phyloP scores from a whole-genome alignment of 2,888 invertebrate genomes.

The Morpho deidamia region DNA sequence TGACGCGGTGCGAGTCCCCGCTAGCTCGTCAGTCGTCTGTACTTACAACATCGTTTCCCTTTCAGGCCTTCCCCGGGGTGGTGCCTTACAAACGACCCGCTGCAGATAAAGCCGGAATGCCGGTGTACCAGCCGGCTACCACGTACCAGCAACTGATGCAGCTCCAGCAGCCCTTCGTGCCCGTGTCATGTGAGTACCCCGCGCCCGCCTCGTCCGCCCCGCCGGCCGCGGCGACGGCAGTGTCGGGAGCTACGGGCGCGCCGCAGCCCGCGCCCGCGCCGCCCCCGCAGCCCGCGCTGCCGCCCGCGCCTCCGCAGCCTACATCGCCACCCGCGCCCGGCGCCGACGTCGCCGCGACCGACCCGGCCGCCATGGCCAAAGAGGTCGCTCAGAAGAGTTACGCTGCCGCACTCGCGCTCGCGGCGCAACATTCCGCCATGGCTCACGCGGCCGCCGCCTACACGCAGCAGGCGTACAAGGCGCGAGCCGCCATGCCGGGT shows the following conservation, averaged over 20 bases:
- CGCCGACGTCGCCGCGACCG: conserved; percentile 47
- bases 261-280: conserved; percentile 40
- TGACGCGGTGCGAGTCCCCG: conserved; percentile 5
- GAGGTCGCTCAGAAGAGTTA: conserved; percentile 91
- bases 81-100: conserved; percentile 97
- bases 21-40: conserved; percentile 5
- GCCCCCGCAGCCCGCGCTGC: conserved; percentile 37
- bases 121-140: conserved; percentile 95
- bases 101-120: conserved; percentile 97
- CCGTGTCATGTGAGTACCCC: conserved; percentile 99
- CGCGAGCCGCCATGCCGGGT: conserved; percentile 78
- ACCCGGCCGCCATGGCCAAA: conserved; percentile 85
- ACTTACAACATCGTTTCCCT: conserved; percentile 23
- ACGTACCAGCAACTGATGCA: conserved; percentile 97
- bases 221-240: conserved; percentile 63
- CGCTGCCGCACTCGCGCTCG: conserved; percentile 81
- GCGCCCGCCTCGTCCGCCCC: conserved; percentile 83
- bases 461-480: conserved; percentile 83
- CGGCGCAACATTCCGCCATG: conserved; percentile 60
- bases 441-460: conserved; percentile 65
- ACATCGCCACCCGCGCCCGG: conserved; percentile 56
- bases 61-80: conserved; percentile 96
- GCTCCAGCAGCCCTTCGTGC: conserved; percentile 96
- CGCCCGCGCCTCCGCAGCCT: conserved; percentile 53
- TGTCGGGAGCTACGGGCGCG: conserved; percentile 40